phyloP scores from a whole-genome alignment of 2,888 invertebrate genomes.

The Esperia sulphurella region DNA sequence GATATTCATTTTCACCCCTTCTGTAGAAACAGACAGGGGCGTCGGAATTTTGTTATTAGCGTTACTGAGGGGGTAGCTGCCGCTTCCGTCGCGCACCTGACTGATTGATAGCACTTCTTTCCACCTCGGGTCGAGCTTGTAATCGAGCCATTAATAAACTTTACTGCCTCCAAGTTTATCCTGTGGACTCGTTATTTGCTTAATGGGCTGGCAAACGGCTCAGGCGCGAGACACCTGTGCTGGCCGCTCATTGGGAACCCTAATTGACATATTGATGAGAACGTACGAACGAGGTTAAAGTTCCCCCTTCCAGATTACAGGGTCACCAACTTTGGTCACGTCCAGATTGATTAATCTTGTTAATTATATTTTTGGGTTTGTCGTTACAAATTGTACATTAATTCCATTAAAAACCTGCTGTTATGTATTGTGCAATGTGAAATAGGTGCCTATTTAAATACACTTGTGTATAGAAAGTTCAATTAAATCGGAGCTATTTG shows the following conservation, averaged over 20 bases:
- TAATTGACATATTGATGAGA: conserved; percentile 64
- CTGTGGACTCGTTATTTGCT: conserved; percentile 75
- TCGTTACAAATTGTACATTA: neutral
- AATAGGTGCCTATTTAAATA: neutral
- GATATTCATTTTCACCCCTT: conserved; percentile 77
- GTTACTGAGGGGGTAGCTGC: conserved; percentile 68
- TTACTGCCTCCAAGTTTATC: conserved; percentile 77
- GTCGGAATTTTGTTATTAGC: conserved; percentile 78
- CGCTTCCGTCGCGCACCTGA: conserved; percentile 73
- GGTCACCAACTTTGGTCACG: conserved; percentile 6
- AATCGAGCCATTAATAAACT: conserved; percentile 80
- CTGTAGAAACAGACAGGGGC: conserved; percentile 71
- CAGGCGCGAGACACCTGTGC: conserved; percentile 59
- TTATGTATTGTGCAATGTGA: neutral
- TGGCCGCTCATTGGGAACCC: conserved; percentile 48
- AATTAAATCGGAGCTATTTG: conserved; percentile 26
- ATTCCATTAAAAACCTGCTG: neutral
- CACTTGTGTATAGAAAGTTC: conserved; percentile 10
- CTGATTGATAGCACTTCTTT: conserved; percentile 80
- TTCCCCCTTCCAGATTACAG: conserved; percentile 10
- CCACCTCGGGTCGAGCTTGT: conserved; percentile 78
- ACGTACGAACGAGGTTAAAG: conserved; percentile 33
- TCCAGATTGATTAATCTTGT: neutral
- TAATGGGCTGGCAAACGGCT: conserved; percentile 74
- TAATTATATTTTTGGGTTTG: neutral